Base-by-base conservation (phyloP, 2,113 vertebrate species). In the Microcebus tavaratra region DNA sequence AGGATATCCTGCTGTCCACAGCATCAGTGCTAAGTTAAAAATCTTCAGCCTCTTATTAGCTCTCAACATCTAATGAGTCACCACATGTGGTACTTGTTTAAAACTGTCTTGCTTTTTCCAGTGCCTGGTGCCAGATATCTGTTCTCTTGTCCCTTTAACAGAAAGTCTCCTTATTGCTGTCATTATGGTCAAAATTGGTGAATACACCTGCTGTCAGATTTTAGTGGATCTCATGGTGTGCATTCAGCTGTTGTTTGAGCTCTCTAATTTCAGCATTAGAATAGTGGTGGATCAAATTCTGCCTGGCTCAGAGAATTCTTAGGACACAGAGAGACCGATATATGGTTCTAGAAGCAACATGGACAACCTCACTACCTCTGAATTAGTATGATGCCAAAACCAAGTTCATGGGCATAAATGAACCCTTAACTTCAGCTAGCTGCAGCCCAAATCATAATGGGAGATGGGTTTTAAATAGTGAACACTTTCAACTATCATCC, bases 21-120 rank as follows among this genome's bases (percentile, higher is more conserved):
- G 93, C 95, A 88, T 87, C 95, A 29, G 95, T 75, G 95, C 97
- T 96, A 94, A 97, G 96, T 90, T 91, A 88, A 97, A 97, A 98
- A 89, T 75, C 97, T 97, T 93, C 96, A 94, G 89, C 90, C 68
- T 97, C 94, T 98, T 93, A 96, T 97, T 93, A 98, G 75, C 95
- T 97, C 83, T 98, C 97, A 29, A 95, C 95, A 97, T 95, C 94
- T 97, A 97, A 97, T 95, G 95, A 96, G 94, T 97, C 96, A 97
- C 97, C 90, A 90, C 94, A 96, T 97, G 95, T 90, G 97, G 95
- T 90, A 94, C 93, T 96, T 97, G 95, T 97, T 96, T 95, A 86
- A 96, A 97, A 97, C 90, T 95, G 96, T 88, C 94, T 97, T 97
- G 91, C 39, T 91, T 98, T 94, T 83, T 42, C 78, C 53, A 90